Percentiles rank a stretch among this genome's conserved stretches.
Evolutionary conservation across 2,113 vertebrate genomes (phyloP).

Genomic region (Colius striatus): DNA sequence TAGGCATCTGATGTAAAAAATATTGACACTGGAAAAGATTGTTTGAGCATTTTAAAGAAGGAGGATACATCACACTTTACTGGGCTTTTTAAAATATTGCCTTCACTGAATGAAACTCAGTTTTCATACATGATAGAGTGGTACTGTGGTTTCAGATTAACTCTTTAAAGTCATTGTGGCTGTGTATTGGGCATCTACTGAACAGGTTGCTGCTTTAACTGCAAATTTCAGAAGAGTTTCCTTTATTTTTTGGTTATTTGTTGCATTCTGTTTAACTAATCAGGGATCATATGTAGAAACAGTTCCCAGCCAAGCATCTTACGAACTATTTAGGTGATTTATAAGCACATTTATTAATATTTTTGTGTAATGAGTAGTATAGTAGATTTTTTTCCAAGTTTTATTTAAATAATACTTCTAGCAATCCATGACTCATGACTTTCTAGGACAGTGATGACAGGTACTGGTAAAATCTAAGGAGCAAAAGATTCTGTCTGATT

Average conservation of each 20-base stretch:
- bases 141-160: not conserved
- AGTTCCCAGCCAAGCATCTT: not conserved
- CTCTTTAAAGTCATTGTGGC: not conserved
- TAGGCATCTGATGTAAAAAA: not conserved
- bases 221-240: not conserved
- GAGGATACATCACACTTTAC: not conserved
- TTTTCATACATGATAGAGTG: not conserved
- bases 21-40: not conserved
- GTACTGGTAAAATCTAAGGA: not conserved
- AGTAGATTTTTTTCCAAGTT: fast-evolving
- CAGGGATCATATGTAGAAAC: not conserved
- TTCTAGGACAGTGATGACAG: not conserved
- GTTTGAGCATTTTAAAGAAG: not conserved
- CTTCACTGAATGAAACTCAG: not conserved
- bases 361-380: not conserved
- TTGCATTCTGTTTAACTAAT: not conserved
- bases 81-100: not conserved
- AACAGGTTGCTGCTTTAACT: not conserved
- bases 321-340: not conserved
- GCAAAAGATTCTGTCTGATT: not conserved
- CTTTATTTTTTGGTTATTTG: not conserved
- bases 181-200: not conserved
- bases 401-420: not conserved
- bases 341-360: not conserved
- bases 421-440: not conserved